Evolutionary conservation across 2,113 vertebrate genomes (phyloP).

Genomic region (Notarius quadriscutis): DNA sequence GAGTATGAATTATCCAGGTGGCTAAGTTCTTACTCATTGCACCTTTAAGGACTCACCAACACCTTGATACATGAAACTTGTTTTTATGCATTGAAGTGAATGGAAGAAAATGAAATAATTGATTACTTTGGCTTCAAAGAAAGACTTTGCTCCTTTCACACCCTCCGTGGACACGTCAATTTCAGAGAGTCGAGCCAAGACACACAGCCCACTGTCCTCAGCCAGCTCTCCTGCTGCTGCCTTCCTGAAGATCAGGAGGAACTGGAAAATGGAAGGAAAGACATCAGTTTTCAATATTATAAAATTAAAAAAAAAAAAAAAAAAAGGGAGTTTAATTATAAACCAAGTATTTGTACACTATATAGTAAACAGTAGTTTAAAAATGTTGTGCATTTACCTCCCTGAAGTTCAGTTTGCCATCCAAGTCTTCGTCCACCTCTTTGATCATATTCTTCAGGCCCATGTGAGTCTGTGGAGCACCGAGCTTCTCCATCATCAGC

Average conservation of each 20-base stretch:
- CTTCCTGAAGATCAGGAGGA: slow-evolving; percentile 95
- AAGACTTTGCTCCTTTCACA: slow-evolving; percentile 91
- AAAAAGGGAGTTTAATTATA: background rate
- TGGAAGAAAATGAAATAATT: background rate
- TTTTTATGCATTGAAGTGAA: background rate
- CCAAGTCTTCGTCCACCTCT: slow-evolving; percentile 94
- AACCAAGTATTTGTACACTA: background rate
- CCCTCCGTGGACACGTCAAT: slow-evolving; percentile 92
- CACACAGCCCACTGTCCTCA: slow-evolving; percentile 87
- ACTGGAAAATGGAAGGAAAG: slow-evolving; percentile 67
- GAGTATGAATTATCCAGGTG: too few relatives aligned
- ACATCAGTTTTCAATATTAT: background rate
- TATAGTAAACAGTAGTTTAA: background rate
- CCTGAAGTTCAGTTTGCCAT: slow-evolving; percentile 91
- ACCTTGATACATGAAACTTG: background rate
- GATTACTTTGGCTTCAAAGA: slow-evolving; percentile 95
- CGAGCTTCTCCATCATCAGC: slow-evolving; percentile 96
- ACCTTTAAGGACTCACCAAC: too few relatives aligned
- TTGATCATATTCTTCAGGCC: slow-evolving; percentile 98
- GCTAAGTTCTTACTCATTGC: too few relatives aligned
- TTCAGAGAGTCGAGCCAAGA: slow-evolving; percentile 87
- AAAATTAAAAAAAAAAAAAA: background rate
- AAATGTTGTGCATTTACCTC: slow-evolving; percentile 74
- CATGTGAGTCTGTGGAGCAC: slow-evolving; percentile 89
- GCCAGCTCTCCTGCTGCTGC: slow-evolving; percentile 87